Evolutionary conservation across 2,113 vertebrate genomes (phyloP).

Genomic region (Anolis carolinensis): DNA sequence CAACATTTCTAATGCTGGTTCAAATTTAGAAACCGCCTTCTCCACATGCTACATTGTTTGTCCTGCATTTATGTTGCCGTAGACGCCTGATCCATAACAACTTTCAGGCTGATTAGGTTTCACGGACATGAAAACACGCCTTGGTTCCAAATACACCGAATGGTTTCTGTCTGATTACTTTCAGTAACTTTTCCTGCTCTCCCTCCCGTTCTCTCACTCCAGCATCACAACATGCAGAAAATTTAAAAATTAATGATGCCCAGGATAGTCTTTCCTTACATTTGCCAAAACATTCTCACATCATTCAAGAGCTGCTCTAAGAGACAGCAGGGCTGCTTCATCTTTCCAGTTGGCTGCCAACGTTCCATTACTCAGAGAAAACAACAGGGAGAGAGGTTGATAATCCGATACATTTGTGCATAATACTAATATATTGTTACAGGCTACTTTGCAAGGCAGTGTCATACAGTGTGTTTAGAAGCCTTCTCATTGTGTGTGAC

Average conservation of each 20-base stretch:
- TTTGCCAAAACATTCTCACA: conserved; percentile 56
- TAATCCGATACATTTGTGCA: conserved; percentile 34
- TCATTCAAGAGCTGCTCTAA: conserved; percentile 65
- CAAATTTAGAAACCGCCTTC: neutral
- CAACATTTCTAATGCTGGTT: neutral
- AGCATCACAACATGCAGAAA: conserved; percentile 55
- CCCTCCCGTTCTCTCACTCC: conserved; percentile 40
- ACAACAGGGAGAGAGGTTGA: conserved; percentile 38
- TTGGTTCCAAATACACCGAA: neutral
- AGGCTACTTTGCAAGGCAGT: neutral
- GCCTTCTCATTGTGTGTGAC: conserved; percentile 42
- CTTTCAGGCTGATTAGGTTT: conserved; percentile 5
- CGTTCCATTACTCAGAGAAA: conserved; percentile 49
- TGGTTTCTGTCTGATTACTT: conserved; percentile 1
- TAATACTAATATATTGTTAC: conserved; percentile 36
- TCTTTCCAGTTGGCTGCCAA: conserved; percentile 69
- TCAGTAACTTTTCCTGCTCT: neutral
- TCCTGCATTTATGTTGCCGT: neutral
- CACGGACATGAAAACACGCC: neutral
- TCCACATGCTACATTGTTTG: neutral
- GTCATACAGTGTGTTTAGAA: conserved; percentile 36
- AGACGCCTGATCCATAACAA: neutral
- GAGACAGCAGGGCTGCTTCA: conserved; percentile 58
- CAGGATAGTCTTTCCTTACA: conserved; percentile 60
- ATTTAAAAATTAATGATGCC: conserved; percentile 69